phyloP scores from a whole-genome alignment of 35 echinoderm and acorn worm species.

The Stichopus chloronotus region DNA sequence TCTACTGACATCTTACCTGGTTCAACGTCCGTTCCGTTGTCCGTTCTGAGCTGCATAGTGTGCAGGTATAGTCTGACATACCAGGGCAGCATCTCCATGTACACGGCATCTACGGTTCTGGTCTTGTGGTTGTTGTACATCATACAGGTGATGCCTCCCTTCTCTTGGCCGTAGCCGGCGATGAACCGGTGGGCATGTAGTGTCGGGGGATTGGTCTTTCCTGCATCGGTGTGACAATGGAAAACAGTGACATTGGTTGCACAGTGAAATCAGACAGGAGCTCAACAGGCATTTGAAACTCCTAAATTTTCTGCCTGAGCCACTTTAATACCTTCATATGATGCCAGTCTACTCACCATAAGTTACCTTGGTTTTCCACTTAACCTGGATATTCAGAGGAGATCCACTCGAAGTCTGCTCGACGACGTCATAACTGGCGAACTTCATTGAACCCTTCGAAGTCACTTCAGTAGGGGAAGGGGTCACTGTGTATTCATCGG shows the following conservation, averaged over 20 bases:
- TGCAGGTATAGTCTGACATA: conserved; percentile 87
- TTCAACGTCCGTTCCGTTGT: conserved; percentile 50
- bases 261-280: not conserved
- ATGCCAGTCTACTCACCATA: not conserved
- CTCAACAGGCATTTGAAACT: too few species aligned
- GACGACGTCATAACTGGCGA: conserved; percentile 36
- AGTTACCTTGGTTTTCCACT: not conserved
- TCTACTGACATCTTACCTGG: conserved; percentile 65
- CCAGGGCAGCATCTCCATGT: conserved; percentile 92
- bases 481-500: conserved; percentile 18
- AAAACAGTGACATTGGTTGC: not conserved
- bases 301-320: too few species aligned
- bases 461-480: conserved; percentile 14
- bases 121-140: conserved; percentile 74
- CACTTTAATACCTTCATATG: too few species aligned
- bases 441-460: not conserved
- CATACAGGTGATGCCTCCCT: conserved; percentile 74
- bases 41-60: conserved; percentile 77
- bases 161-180: conserved; percentile 91
- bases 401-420: not conserved
- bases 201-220: conserved; percentile 61
- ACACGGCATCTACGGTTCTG: conserved; percentile 62
- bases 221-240: conserved; percentile 6
- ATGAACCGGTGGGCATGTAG: conserved; percentile 75
- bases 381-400: conserved; percentile 26